A percentile compares a stretch with the other conserved stretches of the same genome.
phyloP scores from a whole-genome alignment of 2,888 invertebrate species.

The Fragum sueziense region DNA sequence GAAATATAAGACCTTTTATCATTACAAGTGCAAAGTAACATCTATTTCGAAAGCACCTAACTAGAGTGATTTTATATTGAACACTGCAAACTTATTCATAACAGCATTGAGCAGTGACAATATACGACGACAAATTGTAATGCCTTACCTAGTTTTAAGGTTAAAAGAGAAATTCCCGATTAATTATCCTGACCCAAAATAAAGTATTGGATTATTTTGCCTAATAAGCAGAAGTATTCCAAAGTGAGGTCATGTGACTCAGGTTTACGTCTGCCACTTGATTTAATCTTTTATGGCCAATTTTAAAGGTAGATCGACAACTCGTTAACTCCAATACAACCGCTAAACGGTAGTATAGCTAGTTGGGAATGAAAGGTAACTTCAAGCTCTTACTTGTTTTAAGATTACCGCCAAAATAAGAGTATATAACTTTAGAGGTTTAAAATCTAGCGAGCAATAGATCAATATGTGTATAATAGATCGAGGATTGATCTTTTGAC shows the following conservation, averaged over 20 bases:
- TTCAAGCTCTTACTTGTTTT: constrained; percentile 7
- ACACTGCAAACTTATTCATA: no score
- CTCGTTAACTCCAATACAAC: background rate
- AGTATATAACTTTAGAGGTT: constrained; percentile 3
- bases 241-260: constrained; percentile 11
- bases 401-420: constrained; percentile 9
- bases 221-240: constrained; percentile 22
- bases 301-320: constrained; percentile 18
- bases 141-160: constrained; percentile 4
- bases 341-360: background rate
- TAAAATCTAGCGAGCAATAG: background rate
- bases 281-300: constrained; percentile 16
- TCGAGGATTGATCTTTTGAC: constrained; percentile 8
- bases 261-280: constrained; percentile 23
- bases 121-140: no score
- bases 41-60: no score
- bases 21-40: no score
- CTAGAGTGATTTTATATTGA: no score
- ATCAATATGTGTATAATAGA: constrained; percentile 9
- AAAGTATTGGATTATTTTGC: constrained; percentile 10
- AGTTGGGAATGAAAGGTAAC: background rate
- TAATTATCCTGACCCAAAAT: background rate
- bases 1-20: no score
- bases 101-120: no score
- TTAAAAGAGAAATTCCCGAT: background rate